Evolutionary conservation across 30 jellyfish, hydroid and myxozoan species (phyloP), one percentile per base, ranked within the genome.

Genomic region (Turritopsis dohrnii): DNA sequence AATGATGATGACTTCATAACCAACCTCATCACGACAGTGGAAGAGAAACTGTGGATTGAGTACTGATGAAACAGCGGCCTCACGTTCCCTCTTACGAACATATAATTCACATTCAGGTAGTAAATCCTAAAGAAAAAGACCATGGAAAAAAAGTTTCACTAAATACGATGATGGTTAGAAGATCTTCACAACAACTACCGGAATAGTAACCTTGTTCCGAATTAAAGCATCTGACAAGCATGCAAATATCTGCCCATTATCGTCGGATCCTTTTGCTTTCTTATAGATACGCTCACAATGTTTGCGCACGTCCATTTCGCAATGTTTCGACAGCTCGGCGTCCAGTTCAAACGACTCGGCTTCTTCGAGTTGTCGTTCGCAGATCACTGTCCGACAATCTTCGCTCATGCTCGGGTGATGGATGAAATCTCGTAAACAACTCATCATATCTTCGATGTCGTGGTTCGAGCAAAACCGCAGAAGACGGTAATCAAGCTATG

Each of bases 361-460:
- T 54, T 88, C 95, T 54, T 94, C 99, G 29, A 84, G 76, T 74
- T 94, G 96, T 31, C 99, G 89, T 86, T 94, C 96, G 60, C 71
- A 80, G 22, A 94, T 83, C 7, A 94, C 82, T 18, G 82, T 84
- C 28, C 95, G 75, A 89, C 99, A 94, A 23, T 69, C 89, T 65
- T 20, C 28, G 4, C 52, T 25, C 89, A 82, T 82, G 27, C 71
- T 87, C 26, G 65, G 60, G n/a, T 82, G 76, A 31, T 82, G 89
- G 3, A 69, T 71, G 85, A 65, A 22, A 18, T 27, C 16, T 18
- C 89, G 85, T 29, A 82, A 66, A 9, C 89, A 82, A 21, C 66
- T 52, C 53, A 82, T n/a, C 52, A 82, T 71, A 9, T 82, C 89
- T 18, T 28, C 29, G 24, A 71, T 28, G 7, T 66, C 28, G 0